Evolutionary conservation across 2,888 invertebrate species (phyloP).

Genomic region (Sialis lutaria): DNA sequence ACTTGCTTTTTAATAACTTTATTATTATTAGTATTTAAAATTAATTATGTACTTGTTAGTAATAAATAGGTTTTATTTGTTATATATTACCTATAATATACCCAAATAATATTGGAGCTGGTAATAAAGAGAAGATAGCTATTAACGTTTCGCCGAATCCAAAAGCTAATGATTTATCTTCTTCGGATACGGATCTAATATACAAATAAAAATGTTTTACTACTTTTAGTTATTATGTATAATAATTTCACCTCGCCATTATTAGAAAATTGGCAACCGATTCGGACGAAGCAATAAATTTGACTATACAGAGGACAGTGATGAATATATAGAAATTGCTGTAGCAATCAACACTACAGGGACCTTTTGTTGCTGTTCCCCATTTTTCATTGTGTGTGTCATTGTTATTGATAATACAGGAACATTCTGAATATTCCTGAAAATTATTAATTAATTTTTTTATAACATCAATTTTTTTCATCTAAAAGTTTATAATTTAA

Average conservation of each 20-base stretch:
- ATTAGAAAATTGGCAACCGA: conserved; percentile 43
- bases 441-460: conserved; percentile 7
- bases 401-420: conserved; percentile 21
- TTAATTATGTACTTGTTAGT: no score
- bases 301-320: conserved; percentile 33
- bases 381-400: conserved; percentile 8
- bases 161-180: conserved; percentile 55
- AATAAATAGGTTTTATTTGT: no score
- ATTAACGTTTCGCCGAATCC: conserved; percentile 49
- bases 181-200: conserved; percentile 46
- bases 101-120: no score
- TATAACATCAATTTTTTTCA: no score
- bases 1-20: no score
- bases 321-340: conserved; percentile 34
- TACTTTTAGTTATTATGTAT: not conserved
- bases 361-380: conserved; percentile 29
- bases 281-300: conserved; percentile 40
- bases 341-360: conserved; percentile 37
- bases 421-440: conserved; percentile 29
- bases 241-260: conserved; percentile 29
- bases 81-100: no score
- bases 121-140: no score
- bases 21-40: no score
- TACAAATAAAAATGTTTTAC: not conserved
- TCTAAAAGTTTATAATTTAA: not conserved